phyloP scores from a whole-genome alignment of 1,140 invertebrate species.

The Papilio glaucus region DNA sequence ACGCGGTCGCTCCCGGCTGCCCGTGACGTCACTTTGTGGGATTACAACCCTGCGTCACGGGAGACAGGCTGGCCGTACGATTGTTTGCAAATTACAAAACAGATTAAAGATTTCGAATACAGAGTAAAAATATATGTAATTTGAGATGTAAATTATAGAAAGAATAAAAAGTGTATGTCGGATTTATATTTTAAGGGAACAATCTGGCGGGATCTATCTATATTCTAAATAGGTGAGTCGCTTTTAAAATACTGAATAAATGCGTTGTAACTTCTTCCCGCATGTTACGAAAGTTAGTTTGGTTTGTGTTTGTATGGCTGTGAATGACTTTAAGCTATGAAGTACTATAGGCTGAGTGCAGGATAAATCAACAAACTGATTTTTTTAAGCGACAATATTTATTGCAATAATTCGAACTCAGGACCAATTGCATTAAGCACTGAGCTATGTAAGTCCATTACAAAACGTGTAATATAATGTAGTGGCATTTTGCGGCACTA shows the following conservation, averaged over 20 bases:
- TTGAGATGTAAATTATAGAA: background rate
- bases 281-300: too few species aligned
- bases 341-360: too few species aligned
- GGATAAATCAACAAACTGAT: too few species aligned
- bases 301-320: too few species aligned
- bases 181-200: too few species aligned
- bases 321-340: too few species aligned
- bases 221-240: too few species aligned
- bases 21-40: conserved; percentile 64
- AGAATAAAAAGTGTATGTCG: too few species aligned
- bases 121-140: background rate
- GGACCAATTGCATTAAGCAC: background rate
- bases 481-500: conserved; percentile 18
- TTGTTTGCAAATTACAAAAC: conserved; percentile 9
- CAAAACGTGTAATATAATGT: background rate
- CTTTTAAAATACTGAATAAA: too few species aligned
- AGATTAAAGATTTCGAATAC: background rate
- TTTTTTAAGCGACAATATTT: too few species aligned
- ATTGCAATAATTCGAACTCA: background rate
- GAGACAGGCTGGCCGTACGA: background rate
- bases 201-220: too few species aligned
- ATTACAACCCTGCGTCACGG: conserved; percentile 49
- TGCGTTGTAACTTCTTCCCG: too few species aligned
- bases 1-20: conserved; percentile 51
- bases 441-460: background rate